phyloP scores from a whole-genome alignment of 2,113 vertebrate genomes.

The Vimba vimba region DNA sequence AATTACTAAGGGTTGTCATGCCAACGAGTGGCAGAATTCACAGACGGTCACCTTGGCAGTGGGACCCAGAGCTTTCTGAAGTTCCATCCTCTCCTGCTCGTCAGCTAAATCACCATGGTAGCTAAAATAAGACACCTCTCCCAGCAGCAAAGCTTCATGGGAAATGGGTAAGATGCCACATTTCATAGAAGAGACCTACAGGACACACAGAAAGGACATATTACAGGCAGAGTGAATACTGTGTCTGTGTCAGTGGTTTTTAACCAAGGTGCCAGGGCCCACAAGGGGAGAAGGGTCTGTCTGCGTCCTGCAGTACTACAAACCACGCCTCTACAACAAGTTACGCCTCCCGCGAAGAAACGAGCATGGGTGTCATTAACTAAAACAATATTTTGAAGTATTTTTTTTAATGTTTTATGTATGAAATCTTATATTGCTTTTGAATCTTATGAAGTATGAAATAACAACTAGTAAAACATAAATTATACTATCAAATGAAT shows the following conservation, averaged over 20 bases:
- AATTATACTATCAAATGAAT: too few species aligned
- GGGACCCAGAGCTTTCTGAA: conserved; percentile 93
- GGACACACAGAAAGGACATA: conserved; percentile 60
- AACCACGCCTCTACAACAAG: too few species aligned
- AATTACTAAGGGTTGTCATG: conserved; percentile 33
- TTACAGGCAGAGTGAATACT: background rate
- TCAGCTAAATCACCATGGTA: conserved; percentile 93
- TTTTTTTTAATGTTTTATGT: too few species aligned
- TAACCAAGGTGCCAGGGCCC: background rate
- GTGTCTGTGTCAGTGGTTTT: background rate
- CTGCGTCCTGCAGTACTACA: too few species aligned
- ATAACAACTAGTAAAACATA: too few species aligned
- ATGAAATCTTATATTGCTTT: too few species aligned
- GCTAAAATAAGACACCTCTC: conserved; percentile 89
- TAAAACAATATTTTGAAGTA: too few species aligned
- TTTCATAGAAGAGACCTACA: conserved; percentile 97
- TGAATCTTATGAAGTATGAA: too few species aligned
- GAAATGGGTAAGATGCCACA: conserved; percentile 96
- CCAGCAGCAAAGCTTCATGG: conserved; percentile 93
- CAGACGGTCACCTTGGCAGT: conserved; percentile 87
- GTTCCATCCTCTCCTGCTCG: conserved; percentile 89
- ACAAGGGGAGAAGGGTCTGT: background rate
- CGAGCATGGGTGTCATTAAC: too few species aligned
- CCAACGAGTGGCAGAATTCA: conserved; percentile 3
- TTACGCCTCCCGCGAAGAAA: too few species aligned